Evolutionary conservation across 2,113 vertebrate species (phyloP), one percentile per base, ranked within the genome.

Genomic region (Hypomesus transpacificus): DNA sequence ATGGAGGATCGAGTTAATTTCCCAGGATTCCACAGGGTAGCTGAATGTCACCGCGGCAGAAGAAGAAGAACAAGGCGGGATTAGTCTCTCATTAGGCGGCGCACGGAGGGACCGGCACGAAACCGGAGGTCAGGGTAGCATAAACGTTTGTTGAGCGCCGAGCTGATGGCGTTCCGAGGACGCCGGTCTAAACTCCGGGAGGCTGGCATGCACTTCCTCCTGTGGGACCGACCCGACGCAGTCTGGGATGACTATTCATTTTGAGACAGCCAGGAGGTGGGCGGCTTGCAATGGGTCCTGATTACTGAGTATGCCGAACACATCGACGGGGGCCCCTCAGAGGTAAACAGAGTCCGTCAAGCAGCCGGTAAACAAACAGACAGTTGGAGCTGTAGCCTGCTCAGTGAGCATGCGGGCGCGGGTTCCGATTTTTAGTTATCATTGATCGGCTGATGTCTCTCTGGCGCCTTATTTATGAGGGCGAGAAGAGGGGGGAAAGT

Each of bases 41-140:
- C 85, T 82, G 68, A 83, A 78, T 81, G 79, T 78, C 75, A 79
- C 75, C 64, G 77, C 84, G 78, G 68, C 76, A 57, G 81, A 74
- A 77, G 69, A 17, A 70, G 74, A 80, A 74, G 24, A 83, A 78
- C 76, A 70, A 13, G 64, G 34, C 50, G 17, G 66, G 78, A 84
- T 81, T 82, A 82, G 73, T 80, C 78, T 80, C 73, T 82, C 77
- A 87, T 80, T 81, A 80, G 74, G 63, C 70, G 70, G 39, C 78
- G 69, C 26, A 81, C 80, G 77, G 77, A 69, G 46, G 68, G 52
- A 53, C 73, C 70, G 69, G 59, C 69, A 76, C 68, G 76, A 66
- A 84, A 75, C 76, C 69, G 69, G 39, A 80, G 75, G 80, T 78
- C 77, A 78, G 58, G n/a, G 31, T 76, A 74, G 64, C 6, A 72